Evolutionary conservation across 1,140 invertebrate genomes (phyloP), one percentile per base, ranked within the genome.

Genomic region (Cotesia typhae): DNA sequence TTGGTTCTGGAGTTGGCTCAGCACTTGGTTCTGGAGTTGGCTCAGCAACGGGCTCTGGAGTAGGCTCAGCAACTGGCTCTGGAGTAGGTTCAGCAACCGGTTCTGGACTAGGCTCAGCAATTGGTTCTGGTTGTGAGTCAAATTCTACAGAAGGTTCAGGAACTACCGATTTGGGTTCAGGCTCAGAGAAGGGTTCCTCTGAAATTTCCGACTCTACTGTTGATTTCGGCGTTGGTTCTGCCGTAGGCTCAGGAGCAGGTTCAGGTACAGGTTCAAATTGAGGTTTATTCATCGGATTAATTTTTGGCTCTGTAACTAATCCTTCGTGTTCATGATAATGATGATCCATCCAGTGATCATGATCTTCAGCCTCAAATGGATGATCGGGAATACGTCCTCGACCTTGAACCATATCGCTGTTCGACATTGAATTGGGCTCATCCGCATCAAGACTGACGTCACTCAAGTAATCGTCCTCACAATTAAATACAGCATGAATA

Each of bases 401-500:
- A 55, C 81, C 84, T 71, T 83, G 81, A 38, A 83, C 78, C 36
- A 75, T 76, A 70, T 82, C 81, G 14, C 77, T 52, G 9, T 60
- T 52, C 4, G 76, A 69, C 37, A 75, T 73, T 12, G 75, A 77
- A 67, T 65, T 78, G 4, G 75, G 63, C 41, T 76, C 72, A 4
- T 61, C 67, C 7, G 76, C 76, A 1, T 81, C 79, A 76, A 80
- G 79, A 9, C 81, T 67, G 12, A 81, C 72, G 52, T 87, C 79
- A 53, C 82, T 80, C 55, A 83, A 69, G 53, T 84, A 77, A 66
- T 76, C 77, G 4, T 78, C 73, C 4, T 79, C 88, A 81, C 95
- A 97, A 3, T 82, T 81, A 75, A 94, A 94, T 7, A 37, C 41
- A 70, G 90, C 87, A 37, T 90, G 79, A 3, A 80, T 76, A 74